Conservation (phyloP, 2,888 invertebrate genomes). For the Carterocephalus palaemon region DNA sequence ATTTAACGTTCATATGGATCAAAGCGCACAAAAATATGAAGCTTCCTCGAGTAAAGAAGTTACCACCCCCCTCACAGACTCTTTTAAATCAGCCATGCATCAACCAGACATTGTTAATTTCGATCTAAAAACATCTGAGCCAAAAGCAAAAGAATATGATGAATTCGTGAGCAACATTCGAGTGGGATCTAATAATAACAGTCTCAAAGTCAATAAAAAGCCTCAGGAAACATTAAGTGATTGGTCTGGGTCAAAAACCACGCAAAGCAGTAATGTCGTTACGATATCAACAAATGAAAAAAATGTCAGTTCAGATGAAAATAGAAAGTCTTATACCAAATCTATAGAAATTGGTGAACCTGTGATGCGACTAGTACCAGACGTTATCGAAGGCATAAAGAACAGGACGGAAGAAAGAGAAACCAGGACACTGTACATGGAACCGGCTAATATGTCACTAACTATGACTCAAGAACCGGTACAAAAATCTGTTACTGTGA, state of each 20-base stretch:
- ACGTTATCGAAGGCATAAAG: slow-evolving; percentile 67
- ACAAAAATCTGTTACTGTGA: slow-evolving; percentile 73
- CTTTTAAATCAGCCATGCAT: slow-evolving; percentile 65
- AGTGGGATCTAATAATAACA: slow-evolving; percentile 71
- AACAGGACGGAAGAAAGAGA: slow-evolving; percentile 57
- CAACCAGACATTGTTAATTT: slow-evolving; percentile 76
- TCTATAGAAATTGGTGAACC: slow-evolving; percentile 73
- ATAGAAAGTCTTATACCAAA: slow-evolving; percentile 67
- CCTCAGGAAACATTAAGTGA: slow-evolving; percentile 50
- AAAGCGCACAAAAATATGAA: slow-evolving; percentile 50
- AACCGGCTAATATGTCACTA: slow-evolving; percentile 64
- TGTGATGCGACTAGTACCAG: slow-evolving; percentile 58
- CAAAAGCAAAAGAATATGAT: slow-evolving; percentile 59
- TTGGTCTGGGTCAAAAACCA: slow-evolving; percentile 58
- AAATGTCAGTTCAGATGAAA: slow-evolving; percentile 51
- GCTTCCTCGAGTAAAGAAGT: slow-evolving; percentile 54
- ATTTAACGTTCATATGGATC: slow-evolving; percentile 68
- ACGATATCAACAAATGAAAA: slow-evolving; percentile 69
- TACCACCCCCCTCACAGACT: slow-evolving; percentile 54
- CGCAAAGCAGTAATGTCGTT: slow-evolving; percentile 58
- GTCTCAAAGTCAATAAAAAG: slow-evolving; percentile 58
- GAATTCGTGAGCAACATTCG: slow-evolving; percentile 73
- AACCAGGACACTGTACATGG: slow-evolving; percentile 65
- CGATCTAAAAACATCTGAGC: slow-evolving; percentile 59
- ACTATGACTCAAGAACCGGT: slow-evolving; percentile 73